Conservation (phyloP, 1,140 invertebrate species). For the Drosophila ironensis region DNA sequence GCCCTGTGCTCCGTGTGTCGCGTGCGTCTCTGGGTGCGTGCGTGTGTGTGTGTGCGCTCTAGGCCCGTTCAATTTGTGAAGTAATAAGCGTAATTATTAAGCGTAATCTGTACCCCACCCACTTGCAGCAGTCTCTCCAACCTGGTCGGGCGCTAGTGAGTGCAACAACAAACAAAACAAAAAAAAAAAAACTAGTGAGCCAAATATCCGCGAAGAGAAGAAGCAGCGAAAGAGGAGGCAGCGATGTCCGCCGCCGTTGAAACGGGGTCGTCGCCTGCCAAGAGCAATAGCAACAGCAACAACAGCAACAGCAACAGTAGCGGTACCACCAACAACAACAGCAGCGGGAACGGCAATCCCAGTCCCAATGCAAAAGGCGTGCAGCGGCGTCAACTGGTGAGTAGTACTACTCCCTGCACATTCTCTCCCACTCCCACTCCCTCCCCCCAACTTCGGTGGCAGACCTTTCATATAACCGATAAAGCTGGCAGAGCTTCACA, state of each 20-base stretch:
- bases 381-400: slow-evolving; percentile 80
- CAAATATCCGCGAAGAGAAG: too few relatives aligned
- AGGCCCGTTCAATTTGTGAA: slow-evolving; percentile 70
- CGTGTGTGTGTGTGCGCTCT: slow-evolving; percentile 41
- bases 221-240: too few relatives aligned
- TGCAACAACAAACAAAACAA: slow-evolving; percentile 1
- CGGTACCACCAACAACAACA: slow-evolving; percentile 21
- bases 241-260: slow-evolving; percentile 80
- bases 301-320: slow-evolving; percentile 33
- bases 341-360: slow-evolving; percentile 58
- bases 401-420: slow-evolving; percentile 53
- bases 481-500: slow-evolving; percentile 15
- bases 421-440: background rate
- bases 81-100: slow-evolving; percentile 77
- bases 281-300: slow-evolving; percentile 65
- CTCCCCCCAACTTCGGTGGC: background rate
- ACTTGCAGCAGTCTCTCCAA: too few relatives aligned
- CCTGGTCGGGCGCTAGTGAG: slow-evolving; percentile 18
- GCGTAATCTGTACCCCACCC: too few relatives aligned
- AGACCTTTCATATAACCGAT: slow-evolving; percentile 44
- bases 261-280: slow-evolving; percentile 81
- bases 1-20: slow-evolving; percentile 7
- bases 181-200: slow-evolving; percentile 3
- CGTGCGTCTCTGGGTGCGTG: slow-evolving; percentile 5
- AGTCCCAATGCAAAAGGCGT: slow-evolving; percentile 75